Conservation (phyloP, 2,888 invertebrate species). For the Hetaerina titia region DNA sequence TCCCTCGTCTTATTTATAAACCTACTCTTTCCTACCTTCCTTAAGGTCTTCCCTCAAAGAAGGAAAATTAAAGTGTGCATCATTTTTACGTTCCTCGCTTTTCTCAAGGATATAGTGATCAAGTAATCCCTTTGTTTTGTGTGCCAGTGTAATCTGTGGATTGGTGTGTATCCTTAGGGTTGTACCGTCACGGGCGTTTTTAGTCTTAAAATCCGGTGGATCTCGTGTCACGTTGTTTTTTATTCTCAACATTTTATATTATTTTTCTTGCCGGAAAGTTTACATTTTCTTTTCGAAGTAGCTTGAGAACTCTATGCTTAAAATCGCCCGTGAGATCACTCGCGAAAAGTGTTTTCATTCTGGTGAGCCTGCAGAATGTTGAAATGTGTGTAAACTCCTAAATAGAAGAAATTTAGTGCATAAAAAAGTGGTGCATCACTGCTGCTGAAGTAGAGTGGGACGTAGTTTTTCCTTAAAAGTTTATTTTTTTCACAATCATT, state of each 20-base stretch:
- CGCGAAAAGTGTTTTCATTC: background rate
- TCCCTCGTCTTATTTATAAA: background rate
- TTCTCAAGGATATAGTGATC: background rate
- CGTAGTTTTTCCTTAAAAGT: background rate
- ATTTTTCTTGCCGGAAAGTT: background rate
- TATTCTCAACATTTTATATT: background rate
- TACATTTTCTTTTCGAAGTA: background rate
- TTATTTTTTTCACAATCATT: background rate
- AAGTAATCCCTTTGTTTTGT: background rate
- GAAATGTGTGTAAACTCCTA: background rate
- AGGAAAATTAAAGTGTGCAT: background rate
- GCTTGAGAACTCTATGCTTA: background rate
- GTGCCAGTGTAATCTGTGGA: background rate
- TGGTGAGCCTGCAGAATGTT: background rate
- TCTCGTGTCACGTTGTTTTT: background rate
- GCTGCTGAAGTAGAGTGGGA: background rate
- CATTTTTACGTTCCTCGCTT: background rate
- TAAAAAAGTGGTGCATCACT: background rate
- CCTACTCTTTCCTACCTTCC: background rate
- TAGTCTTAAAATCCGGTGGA: background rate
- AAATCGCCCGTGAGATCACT: background rate
- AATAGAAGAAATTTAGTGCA: constrained; percentile 11
- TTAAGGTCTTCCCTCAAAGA: background rate
- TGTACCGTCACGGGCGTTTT: background rate
- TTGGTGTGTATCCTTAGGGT: background rate